Conservation (phyloP, 1,140 invertebrate species). For the Trichoplusia ni region DNA sequence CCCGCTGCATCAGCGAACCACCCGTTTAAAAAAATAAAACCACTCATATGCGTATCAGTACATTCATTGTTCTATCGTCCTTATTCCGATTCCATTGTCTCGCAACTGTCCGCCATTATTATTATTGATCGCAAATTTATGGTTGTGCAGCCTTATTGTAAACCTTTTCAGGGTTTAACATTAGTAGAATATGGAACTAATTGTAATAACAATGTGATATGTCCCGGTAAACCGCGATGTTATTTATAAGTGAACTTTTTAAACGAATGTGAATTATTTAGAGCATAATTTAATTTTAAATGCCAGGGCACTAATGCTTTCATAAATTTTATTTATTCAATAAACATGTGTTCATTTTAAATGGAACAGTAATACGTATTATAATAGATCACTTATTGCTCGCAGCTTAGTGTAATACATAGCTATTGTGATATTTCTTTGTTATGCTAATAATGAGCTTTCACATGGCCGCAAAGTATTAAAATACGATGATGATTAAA, state of each 20-base stretch:
- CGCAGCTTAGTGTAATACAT: too few relatives aligned
- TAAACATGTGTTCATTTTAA: too few relatives aligned
- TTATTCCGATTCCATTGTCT: constrained; percentile 71
- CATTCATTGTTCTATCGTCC: constrained; percentile 67
- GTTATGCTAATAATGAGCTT: constrained; percentile 20
- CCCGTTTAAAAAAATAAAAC: constrained; percentile 58
- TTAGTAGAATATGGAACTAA: constrained; percentile 15
- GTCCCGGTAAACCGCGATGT: constrained; percentile 12
- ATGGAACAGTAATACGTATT: too few relatives aligned
- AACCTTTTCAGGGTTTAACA: constrained; percentile 41
- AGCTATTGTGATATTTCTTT: constrained; percentile 11
- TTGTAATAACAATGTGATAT: constrained; percentile 24
- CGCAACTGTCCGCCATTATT: constrained; percentile 49
- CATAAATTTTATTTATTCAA: too few relatives aligned
- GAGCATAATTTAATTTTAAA: too few relatives aligned
- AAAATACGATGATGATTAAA: neutral
- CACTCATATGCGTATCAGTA: constrained; percentile 57
- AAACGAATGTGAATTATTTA: neutral
- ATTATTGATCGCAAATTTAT: constrained; percentile 70
- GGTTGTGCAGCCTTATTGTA: constrained; percentile 37
- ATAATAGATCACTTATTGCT: too few relatives aligned
- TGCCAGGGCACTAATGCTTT: too few relatives aligned
- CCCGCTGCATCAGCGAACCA: constrained; percentile 56
- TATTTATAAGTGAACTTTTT: constrained; percentile 19
- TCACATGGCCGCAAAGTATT: constrained; percentile 12